Conservation (phyloP, 2,797 vertebrate genomes). For the Harpagifer antarcticus region DNA sequence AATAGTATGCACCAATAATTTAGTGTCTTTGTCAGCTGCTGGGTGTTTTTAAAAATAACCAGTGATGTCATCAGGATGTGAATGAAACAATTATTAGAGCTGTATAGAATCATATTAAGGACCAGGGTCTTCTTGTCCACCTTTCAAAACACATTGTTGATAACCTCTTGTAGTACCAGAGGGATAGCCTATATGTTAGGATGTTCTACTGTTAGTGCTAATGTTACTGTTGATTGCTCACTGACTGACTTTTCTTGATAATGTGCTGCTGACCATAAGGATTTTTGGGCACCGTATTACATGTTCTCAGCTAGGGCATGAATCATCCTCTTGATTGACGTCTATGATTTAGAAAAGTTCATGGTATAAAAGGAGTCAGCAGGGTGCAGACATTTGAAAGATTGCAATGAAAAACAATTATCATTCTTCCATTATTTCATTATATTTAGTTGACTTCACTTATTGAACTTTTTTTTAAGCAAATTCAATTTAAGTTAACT, state of each 20-base stretch:
- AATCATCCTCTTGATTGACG: neutral
- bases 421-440: too few species aligned
- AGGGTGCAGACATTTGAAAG: neutral
- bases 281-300: neutral
- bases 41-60: neutral
- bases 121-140: neutral
- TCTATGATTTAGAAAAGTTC: neutral
- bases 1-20: constrained; percentile 8
- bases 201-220: too few species aligned
- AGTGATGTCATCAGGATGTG: neutral
- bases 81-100: constrained; percentile 9
- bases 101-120: neutral
- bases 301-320: neutral
- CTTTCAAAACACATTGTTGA: neutral
- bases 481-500: too few species aligned
- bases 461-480: too few species aligned
- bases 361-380: too few species aligned
- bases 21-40: constrained; percentile 23
- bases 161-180: neutral
- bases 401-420: neutral
- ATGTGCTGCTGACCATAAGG: too few species aligned
- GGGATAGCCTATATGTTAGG: neutral
- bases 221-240: too few species aligned
- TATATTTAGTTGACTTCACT: too few species aligned
- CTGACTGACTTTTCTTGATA: too few species aligned